These are phyloP conservation scores for Brachypodius melanocephalos DNA, from an alignment of 2,113 vertebrate genomes.

Conservation along the genomic window DNA sequence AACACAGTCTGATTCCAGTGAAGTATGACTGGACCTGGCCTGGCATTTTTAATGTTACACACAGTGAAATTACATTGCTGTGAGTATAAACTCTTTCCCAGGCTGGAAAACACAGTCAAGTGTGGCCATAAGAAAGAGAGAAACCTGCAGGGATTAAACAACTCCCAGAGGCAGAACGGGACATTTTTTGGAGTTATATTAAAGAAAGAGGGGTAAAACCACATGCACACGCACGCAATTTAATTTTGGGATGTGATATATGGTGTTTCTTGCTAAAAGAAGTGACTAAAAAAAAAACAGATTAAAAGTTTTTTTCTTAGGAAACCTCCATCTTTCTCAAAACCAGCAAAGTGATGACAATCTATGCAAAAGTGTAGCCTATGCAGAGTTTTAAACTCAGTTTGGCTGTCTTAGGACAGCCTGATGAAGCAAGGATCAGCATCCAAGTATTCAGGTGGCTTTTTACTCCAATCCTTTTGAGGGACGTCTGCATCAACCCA, in stretches of 20 bases:
- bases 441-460: neutral
- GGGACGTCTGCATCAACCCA: neutral
- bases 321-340: neutral
- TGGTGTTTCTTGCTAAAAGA: neutral
- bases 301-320: neutral
- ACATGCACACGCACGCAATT: accelerated
- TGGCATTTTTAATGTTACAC: neutral
- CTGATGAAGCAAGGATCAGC: neutral
- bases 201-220: neutral
- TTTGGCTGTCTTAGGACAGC: neutral
- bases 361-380: neutral
- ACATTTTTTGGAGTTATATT: neutral
- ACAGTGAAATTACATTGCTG: accelerated
- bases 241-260: neutral
- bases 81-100: neutral
- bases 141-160: neutral
- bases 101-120: neutral
- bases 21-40: neutral
- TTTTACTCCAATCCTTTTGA: neutral
- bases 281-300: neutral
- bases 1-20: neutral
- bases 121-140: neutral
- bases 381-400: neutral
- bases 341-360: neutral
- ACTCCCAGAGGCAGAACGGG: neutral